These are phyloP conservation scores for Jacana jacana DNA, from an alignment of 2,113 vertebrate species.

Conservation along the genomic window DNA sequence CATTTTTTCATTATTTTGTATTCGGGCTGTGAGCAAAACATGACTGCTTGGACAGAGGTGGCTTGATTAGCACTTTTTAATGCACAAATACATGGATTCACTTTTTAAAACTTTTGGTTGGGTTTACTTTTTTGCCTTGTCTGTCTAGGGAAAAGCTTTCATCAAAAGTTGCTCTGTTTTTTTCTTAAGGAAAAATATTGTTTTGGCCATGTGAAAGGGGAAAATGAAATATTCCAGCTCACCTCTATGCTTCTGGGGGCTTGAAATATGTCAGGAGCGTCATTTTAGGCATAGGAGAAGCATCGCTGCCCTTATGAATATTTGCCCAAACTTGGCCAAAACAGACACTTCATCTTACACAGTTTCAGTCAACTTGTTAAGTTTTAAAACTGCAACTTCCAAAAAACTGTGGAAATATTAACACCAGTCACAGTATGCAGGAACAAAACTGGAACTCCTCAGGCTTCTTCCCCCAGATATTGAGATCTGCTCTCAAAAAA, in stretches of 20 bases:
- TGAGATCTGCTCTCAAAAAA: not conserved
- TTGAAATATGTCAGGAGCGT: not conserved
- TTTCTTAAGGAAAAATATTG: not conserved
- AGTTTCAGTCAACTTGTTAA: not conserved
- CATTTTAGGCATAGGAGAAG: not conserved
- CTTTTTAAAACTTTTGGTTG: not conserved
- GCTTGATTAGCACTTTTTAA: not conserved
- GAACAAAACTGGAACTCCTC: not conserved
- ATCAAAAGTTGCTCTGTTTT: not conserved
- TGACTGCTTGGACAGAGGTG: rapidly evolving
- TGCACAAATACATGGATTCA: not conserved
- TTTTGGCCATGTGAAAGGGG: not conserved
- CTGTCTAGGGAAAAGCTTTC: not conserved
- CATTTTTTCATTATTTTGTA: not conserved
- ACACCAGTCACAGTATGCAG: not conserved
- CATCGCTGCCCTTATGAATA: not conserved
- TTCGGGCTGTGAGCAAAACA: not conserved
- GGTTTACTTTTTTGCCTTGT: not conserved
- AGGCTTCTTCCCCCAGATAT: not conserved
- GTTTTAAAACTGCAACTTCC: not conserved
- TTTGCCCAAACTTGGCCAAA: not conserved
- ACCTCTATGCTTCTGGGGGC: not conserved
- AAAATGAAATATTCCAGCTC: not conserved
- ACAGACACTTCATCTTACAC: not conserved
- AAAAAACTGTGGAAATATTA: not conserved